A percentile compares a stretch with the other conserved stretches of the same genome.
Conservation (phyloP, 2,888 invertebrate genomes). For the Lamproptera curius region DNA sequence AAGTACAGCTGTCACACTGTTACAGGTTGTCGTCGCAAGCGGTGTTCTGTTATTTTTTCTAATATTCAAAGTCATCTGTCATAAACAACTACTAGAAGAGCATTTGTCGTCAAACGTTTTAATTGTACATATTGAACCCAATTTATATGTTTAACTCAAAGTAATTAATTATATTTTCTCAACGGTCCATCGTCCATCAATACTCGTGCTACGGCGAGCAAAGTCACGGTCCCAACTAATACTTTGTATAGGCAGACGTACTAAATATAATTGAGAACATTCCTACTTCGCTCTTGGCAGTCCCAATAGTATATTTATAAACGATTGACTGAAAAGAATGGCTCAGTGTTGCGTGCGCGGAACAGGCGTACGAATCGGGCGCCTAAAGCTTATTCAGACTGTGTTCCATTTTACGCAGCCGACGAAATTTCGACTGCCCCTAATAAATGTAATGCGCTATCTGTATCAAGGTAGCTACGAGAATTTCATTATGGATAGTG, state of each 20-base stretch:
- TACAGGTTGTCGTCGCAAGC: too few relatives aligned
- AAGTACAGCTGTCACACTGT: too few relatives aligned
- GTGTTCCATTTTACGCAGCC: conserved; percentile 32
- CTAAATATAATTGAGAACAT: conserved; percentile 44
- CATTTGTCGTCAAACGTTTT: neutral
- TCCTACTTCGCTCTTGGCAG: conserved; percentile 55
- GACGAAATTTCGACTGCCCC: conserved; percentile 27
- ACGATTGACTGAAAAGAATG: conserved; percentile 48
- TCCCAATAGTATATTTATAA: conserved; percentile 64
- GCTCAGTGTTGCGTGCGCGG: conserved; percentile 54
- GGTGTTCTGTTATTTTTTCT: too few relatives aligned
- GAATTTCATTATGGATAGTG: conserved; percentile 65
- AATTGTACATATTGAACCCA: neutral
- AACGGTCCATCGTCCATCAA: neutral
- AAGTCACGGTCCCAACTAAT: conserved; percentile 13
- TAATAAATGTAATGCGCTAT: conserved; percentile 46
- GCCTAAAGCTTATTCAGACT: conserved; percentile 31
- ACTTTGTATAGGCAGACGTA: conserved; percentile 6
- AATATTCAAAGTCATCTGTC: too few relatives aligned
- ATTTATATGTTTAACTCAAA: neutral
- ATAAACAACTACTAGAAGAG: too few relatives aligned
- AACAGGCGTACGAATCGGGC: conserved; percentile 40
- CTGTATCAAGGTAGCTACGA: conserved; percentile 51
- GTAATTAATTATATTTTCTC: conserved; percentile 1
- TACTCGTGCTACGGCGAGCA: neutral